Conservation (phyloP, 1,140 invertebrate genomes). For the Bombus vancouverensis region DNA sequence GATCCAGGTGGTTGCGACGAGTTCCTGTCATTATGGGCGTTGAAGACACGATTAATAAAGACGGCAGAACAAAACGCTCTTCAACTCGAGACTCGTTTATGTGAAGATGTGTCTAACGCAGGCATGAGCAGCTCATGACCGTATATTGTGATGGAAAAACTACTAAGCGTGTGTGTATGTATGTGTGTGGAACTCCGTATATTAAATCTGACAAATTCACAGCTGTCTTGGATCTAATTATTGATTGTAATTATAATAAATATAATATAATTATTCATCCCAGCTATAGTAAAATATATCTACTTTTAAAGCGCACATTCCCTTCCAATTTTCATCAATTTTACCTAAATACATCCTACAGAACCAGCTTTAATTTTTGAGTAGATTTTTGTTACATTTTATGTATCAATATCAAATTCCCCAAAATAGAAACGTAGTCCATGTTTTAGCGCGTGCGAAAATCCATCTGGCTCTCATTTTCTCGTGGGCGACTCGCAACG, state of each 20-base stretch:
- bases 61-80: neutral
- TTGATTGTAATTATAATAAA: no score
- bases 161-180: no score
- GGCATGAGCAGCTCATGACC: neutral
- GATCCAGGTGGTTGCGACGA: neutral
- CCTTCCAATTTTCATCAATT: neutral
- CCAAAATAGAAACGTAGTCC: neutral
- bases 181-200: no score
- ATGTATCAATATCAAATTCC: neutral
- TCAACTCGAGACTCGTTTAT: slow-evolving; percentile 4
- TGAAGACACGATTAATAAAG: slow-evolving; percentile 18
- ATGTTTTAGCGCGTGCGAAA: neutral
- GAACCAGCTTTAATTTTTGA: neutral
- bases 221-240: neutral
- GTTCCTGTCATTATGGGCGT: slow-evolving; percentile 11
- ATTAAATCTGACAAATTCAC: neutral
- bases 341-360: neutral
- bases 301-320: neutral
- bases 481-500: slow-evolving; percentile 36
- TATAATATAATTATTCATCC: no score
- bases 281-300: neutral
- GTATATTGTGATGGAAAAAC: neutral
- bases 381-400: neutral
- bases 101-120: neutral
- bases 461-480: slow-evolving; percentile 45